A percentile compares a stretch with the other conserved stretches of the same genome.
These are phyloP conservation scores for Neomonachus schauinslandi DNA, from an alignment of 2,113 vertebrate genomes.

Conservation along the genomic window DNA sequence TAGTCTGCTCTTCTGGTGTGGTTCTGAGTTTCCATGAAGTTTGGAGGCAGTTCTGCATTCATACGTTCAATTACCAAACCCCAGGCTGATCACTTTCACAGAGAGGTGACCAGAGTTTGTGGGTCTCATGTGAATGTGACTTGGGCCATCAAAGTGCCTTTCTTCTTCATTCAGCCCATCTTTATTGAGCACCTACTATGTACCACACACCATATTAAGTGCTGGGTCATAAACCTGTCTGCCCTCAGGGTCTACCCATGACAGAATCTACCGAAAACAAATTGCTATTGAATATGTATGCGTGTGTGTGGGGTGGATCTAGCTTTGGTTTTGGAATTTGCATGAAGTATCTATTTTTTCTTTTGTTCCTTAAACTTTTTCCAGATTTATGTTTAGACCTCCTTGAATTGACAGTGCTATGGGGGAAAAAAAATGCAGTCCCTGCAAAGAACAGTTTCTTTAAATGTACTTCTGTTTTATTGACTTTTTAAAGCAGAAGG, in stretches of 20 bases:
- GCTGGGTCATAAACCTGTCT: background rate
- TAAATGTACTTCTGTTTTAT: constrained; percentile 15
- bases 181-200: background rate
- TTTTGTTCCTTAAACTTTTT: constrained; percentile 53
- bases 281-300: constrained; percentile 12
- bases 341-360: constrained; percentile 48
- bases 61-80: background rate
- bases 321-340: constrained; percentile 17
- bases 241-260: background rate
- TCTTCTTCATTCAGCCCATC: background rate
- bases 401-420: background rate
- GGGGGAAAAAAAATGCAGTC: background rate
- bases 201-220: background rate
- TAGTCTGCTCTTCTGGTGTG: background rate
- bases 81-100: background rate
- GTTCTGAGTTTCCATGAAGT: background rate
- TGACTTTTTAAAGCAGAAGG: background rate
- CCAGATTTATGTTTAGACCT: constrained; percentile 51
- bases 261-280: background rate
- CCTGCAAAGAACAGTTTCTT: constrained; percentile 32
- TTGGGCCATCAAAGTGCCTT: background rate
- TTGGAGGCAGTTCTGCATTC: background rate
- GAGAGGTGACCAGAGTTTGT: background rate
- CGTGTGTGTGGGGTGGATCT: background rate
- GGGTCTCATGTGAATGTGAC: background rate